These are phyloP conservation scores for Coleophora deauratella DNA, from an alignment of 2,888 invertebrate species.

Conservation along the genomic window DNA sequence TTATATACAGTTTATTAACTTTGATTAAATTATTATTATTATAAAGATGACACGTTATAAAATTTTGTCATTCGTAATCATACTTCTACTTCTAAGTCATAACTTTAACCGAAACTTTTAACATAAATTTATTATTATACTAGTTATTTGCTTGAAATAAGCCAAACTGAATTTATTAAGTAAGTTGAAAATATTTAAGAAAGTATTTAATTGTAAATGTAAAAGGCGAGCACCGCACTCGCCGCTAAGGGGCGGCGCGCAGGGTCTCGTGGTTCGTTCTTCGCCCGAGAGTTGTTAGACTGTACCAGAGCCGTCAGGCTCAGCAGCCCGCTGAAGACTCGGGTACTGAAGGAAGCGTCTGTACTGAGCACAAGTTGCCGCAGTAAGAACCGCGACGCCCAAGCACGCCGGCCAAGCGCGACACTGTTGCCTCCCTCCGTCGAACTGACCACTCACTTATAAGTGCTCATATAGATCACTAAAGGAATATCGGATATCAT, in stretches of 20 bases:
- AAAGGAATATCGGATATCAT: slow-evolving; percentile 58
- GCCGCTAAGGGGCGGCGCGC: slow-evolving; percentile 27
- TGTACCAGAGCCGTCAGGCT: too few species aligned
- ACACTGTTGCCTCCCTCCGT: slow-evolving; percentile 63
- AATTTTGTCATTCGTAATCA: slow-evolving; percentile 74
- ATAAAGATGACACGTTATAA: slow-evolving; percentile 72
- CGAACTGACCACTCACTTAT: slow-evolving; percentile 48
- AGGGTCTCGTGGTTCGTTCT: slow-evolving; percentile 29
- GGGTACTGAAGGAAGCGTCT: too few species aligned
- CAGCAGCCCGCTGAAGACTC: too few species aligned
- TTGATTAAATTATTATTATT: slow-evolving; percentile 75
- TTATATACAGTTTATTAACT: slow-evolving; percentile 75
- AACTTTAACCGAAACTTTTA: slow-evolving; percentile 72
- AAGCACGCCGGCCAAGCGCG: slow-evolving; percentile 30
- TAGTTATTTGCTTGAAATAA: slow-evolving; percentile 75
- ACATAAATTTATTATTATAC: slow-evolving; percentile 73
- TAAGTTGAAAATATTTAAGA: slow-evolving; percentile 72
- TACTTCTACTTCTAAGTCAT: slow-evolving; percentile 73
- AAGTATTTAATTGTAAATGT: slow-evolving; percentile 71
- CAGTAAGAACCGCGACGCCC: neutral
- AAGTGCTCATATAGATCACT: slow-evolving; percentile 61
- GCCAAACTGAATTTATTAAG: slow-evolving; percentile 76
- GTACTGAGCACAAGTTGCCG: too few species aligned
- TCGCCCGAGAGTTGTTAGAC: too few species aligned
- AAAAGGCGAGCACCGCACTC: slow-evolving; percentile 55